Conservation (phyloP, 2,797 vertebrate species). For the Hippopotamyrus pictus region DNA sequence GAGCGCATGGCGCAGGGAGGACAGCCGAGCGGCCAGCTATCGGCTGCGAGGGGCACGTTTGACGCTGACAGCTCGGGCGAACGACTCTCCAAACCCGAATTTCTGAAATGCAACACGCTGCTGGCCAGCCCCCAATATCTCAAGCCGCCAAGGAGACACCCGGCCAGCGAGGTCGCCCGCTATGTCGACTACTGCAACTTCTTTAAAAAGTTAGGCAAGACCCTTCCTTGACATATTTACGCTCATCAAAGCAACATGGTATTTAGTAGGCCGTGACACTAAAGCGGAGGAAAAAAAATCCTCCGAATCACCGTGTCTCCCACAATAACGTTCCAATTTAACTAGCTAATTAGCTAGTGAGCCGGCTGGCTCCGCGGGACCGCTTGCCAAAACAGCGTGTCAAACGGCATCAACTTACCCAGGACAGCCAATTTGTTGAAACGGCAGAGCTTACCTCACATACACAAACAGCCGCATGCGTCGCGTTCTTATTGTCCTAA, state of each 20-base stretch:
- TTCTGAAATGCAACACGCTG: not conserved
- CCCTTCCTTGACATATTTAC: not conserved
- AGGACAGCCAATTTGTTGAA: slow-evolving; percentile 25
- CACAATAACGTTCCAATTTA: not conserved
- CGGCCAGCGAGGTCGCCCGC: not conserved
- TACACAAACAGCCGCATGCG: slow-evolving; percentile 36
- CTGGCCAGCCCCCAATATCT: not conserved
- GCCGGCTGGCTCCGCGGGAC: not conserved
- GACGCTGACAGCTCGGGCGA: not conserved
- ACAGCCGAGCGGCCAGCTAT: not conserved
- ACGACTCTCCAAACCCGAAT: not conserved
- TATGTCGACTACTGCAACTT: not conserved
- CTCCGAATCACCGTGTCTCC: not conserved
- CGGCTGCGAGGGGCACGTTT: not conserved
- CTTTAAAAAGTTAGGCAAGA: not conserved
- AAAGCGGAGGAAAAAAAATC: too few species aligned
- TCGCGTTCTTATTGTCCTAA: not conserved
- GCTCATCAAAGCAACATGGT: not conserved
- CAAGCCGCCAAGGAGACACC: not conserved
- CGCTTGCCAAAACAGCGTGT: slow-evolving; percentile 10
- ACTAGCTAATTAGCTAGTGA: not conserved
- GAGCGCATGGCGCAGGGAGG: not conserved
- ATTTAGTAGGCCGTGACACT: not conserved
- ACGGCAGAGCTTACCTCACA: slow-evolving; percentile 26
- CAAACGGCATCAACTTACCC: slow-evolving; percentile 22